A percentile compares a stretch with the other conserved stretches of the same genome.
Evolutionary conservation across 2,113 vertebrate species (phyloP).

Genomic region (Litocranius walleri): DNA sequence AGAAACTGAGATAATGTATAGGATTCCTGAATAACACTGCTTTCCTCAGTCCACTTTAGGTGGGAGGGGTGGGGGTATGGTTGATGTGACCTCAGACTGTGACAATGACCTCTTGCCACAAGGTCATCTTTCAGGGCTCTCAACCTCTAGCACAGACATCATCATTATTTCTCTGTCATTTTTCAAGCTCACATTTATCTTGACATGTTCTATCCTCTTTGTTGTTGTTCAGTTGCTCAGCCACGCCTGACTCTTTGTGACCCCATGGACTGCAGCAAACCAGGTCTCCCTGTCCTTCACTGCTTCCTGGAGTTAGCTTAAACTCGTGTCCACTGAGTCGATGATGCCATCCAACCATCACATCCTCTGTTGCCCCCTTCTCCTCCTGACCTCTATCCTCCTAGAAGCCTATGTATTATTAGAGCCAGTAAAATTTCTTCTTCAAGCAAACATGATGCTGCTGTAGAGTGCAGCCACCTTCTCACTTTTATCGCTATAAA

Average conservation of each 20-base stretch:
- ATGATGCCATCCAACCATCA: not conserved
- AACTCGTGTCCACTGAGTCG: not conserved
- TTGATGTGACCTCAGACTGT: not conserved
- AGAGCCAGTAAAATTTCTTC: not conserved
- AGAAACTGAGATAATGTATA: not conserved
- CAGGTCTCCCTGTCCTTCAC: not conserved
- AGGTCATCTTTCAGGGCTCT: not conserved
- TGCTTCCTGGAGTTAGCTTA: not conserved
- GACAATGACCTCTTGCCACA: not conserved
- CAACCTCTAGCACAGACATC: not conserved
- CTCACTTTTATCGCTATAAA: not conserved
- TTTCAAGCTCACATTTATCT: not conserved
- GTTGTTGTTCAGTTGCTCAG: not conserved
- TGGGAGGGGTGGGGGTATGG: not conserved
- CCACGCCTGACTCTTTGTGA: not conserved
- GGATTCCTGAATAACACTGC: not conserved
- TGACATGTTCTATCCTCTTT: not conserved
- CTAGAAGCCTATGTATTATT: not conserved
- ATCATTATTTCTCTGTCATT: not conserved
- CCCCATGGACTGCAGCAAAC: not conserved
- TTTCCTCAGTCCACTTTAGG: not conserved
- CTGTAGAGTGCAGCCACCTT: not conserved
- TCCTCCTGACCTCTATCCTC: not conserved
- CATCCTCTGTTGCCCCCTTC: not conserved
- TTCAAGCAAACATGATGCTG: not conserved